Conservation (phyloP, 2,797 vertebrate genomes). For the Gouania willdenowi region DNA sequence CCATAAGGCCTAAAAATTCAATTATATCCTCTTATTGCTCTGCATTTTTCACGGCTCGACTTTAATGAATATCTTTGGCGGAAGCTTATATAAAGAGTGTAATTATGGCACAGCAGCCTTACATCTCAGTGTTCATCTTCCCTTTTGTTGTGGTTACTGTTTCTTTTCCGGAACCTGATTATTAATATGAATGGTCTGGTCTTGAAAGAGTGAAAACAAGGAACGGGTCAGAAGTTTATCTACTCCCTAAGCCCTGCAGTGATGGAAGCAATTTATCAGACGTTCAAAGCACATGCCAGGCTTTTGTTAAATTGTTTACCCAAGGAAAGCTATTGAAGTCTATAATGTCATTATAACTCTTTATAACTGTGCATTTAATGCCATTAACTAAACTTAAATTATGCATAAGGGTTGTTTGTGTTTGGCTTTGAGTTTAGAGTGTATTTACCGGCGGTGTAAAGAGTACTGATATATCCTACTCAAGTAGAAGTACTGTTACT, state of each 20-base stretch:
- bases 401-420: too few species aligned
- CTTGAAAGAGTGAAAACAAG: constrained; percentile 11
- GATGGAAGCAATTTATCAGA: too few species aligned
- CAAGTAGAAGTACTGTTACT: too few species aligned
- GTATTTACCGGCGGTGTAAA: too few species aligned
- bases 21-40: constrained; percentile 47
- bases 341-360: background rate
- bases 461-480: too few species aligned
- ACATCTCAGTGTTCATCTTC: constrained; percentile 47
- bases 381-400: too few species aligned
- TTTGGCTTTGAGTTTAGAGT: too few species aligned
- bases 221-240: constrained; percentile 1
- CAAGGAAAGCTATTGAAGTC: background rate
- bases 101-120: constrained; percentile 49
- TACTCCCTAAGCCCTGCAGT: constrained; percentile 8
- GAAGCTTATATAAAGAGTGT: constrained; percentile 41
- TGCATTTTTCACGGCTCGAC: constrained; percentile 18
- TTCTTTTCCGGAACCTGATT: constrained; percentile 31
- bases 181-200: constrained; percentile 35
- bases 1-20: constrained; percentile 18
- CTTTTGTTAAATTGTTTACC: too few species aligned
- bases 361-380: background rate
- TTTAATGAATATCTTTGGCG: constrained; percentile 18
- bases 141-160: constrained; percentile 35
- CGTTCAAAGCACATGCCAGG: too few species aligned